Evolutionary conservation across 2,113 vertebrate species (phyloP), one percentile per base, ranked within the genome.

Genomic region (Ariopsis seemanni): DNA sequence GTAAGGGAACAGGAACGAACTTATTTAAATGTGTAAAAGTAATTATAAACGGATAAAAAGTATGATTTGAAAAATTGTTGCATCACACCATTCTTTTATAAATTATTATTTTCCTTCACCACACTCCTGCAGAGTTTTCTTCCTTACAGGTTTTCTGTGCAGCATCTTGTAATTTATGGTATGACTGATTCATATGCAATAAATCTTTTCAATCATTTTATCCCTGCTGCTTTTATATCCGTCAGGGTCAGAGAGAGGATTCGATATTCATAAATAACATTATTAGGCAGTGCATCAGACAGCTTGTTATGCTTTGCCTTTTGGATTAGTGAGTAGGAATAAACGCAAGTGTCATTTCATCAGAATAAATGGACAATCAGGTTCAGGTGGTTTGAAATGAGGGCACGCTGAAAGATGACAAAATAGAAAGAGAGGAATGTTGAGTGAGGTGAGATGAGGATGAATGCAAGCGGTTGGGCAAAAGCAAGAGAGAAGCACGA

Each of bases 271-370:
- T 74, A 55, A 83, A 52, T 77, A 63, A 30, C 9, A 42, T 5
- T 57, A 34, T 10, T 42, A 22, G 69, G 50, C 42, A 15, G 25
- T 15, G 80, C 11, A 62, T 82, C 67, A 72, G 55, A 52, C 27
- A 42, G 67, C 55, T 30, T 55, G 58, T 83, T 83, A 55, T 75
- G 57, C 25, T 34, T 30, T 72, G 79, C 42, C 63, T 87, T 63
- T 4, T 15, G 42, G 81, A 87, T 87, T 87, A 87, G 53, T n/a
- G 62, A 75, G 42, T 25, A 65, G 57, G 17, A 63, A 62, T 83
- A 83, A 62, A 77, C 17, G 42, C 5, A 7, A 82, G 58, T 63
- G 34, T n/a, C 11, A 55, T 74, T 87, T 72, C 55, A 82, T 74
- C 79, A 27, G 67, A 72, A 69, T 55, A 42, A 72, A 82, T n/a